Conservation (phyloP, 53 echinoderm and acorn worm genomes). For the Echinometra lucunter region DNA sequence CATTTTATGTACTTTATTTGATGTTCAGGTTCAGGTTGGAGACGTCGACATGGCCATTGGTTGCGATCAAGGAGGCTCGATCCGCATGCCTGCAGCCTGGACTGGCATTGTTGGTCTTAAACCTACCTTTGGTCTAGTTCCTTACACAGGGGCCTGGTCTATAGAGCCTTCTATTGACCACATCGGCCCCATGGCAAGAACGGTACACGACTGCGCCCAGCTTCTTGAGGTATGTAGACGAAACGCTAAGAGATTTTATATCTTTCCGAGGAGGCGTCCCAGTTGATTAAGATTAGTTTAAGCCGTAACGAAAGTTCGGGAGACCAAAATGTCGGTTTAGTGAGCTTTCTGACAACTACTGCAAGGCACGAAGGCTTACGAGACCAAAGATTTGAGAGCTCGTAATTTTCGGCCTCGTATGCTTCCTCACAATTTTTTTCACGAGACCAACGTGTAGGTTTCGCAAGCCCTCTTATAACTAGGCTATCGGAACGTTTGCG, state of each 20-base stretch:
- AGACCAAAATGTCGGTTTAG: no score
- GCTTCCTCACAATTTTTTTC: no score
- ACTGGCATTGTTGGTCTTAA: conserved; percentile 83
- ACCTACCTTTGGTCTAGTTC: conserved; percentile 81
- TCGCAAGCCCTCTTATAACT: no score
- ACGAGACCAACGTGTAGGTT: no score
- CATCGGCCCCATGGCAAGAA: conserved; percentile 81
- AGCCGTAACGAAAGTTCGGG: no score
- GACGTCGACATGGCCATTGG: conserved; percentile 89
- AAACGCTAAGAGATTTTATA: neutral
- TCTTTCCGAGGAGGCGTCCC: no score
- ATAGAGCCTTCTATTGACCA: conserved; percentile 77
- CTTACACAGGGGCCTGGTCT: conserved; percentile 80
- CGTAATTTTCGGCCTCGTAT: no score
- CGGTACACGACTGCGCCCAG: conserved; percentile 79
- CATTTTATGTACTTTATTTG: neutral
- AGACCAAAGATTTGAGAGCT: no score
- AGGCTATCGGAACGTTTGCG: no score
- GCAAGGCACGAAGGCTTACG: no score
- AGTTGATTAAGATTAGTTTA: no score
- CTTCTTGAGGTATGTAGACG: conserved; percentile 73
- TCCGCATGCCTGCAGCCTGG: conserved; percentile 78
- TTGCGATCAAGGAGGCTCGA: conserved; percentile 85
- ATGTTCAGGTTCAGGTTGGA: conserved; percentile 51
- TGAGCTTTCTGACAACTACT: no score